Evolutionary conservation across 2,797 vertebrate genomes (phyloP), one percentile per base, ranked within the genome.

Genomic region (Acanthurus tractus): DNA sequence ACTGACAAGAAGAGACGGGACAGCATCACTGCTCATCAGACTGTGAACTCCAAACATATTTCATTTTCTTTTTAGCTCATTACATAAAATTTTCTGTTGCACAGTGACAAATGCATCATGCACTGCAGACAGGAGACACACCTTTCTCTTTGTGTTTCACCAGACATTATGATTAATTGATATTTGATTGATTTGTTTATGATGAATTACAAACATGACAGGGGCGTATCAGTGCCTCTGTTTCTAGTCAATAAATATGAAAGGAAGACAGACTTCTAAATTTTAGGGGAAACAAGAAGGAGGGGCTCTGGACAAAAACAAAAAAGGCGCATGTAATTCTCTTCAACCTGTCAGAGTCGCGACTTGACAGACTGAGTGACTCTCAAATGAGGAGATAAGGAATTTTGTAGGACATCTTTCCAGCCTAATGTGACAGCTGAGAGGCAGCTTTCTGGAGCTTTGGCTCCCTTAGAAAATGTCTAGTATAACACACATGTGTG

Each of bases 381-480:
- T 17, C 7, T 0, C 13, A 1, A 69, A 65, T 14, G 6, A 36
- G 44, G 46, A 56, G 40, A 42, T 42, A 42, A 42, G 9, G 40
- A 29, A 29, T 29, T 29, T 29, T 29, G 2, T 29, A 29, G 3
- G 25, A 29, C 25, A 29, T 29, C 3, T 29, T 2, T 74, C 25
- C 53, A 76, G 40, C 15, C 46, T 52, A 11, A 55, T 72, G 62
- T 70, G 66, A 65, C 54, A 67, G 53, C 36, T 77, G 75, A 71
- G 20, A 53, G 34, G 52, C 54, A 65, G 74, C 34, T 78, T 52
- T 29, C 44, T n/a, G 15, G 15, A 22, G 13, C 55, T 52, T 42
- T 42, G 22, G 15, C 48, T 22, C 46, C 34, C 15, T 46, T 42
- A 40, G 25, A 46, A 78, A 25, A 64, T 23, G 10, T 6, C 20